Conservation (phyloP, 1,140 invertebrate species). For the Globodera ellingtonae region DNA sequence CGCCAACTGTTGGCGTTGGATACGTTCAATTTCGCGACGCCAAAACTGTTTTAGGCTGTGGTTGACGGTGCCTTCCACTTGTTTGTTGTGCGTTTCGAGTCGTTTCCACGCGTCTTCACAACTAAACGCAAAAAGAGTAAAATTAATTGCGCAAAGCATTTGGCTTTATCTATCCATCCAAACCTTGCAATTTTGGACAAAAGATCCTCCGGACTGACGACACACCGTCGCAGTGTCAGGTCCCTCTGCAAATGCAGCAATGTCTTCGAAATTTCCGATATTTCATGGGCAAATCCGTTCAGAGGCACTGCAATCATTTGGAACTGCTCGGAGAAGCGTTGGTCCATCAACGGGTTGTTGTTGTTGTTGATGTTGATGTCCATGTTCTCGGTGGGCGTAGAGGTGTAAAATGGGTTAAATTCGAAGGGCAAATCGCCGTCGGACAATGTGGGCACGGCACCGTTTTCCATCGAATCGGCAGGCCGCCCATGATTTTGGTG, state of each 20-base stretch:
- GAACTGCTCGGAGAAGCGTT: conserved; percentile 52
- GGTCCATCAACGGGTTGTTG: background rate
- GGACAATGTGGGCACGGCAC: background rate
- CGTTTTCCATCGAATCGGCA: background rate
- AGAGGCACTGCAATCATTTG: conserved; percentile 56
- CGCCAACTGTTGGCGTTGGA: conserved; percentile 50
- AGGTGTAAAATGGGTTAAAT: conserved; percentile 20
- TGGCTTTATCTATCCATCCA: conserved; percentile 26
- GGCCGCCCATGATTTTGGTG: too few species aligned
- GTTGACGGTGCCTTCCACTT: conserved; percentile 38
- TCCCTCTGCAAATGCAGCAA: conserved; percentile 61
- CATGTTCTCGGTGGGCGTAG: background rate
- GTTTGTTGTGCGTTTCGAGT: conserved; percentile 50
- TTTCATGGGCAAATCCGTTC: conserved; percentile 45
- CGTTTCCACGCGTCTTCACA: conserved; percentile 37
- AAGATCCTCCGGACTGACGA: conserved; percentile 51
- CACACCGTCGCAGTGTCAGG: conserved; percentile 55
- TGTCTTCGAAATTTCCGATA: conserved; percentile 44
- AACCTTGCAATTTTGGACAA: conserved; percentile 47
- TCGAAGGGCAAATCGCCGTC: conserved; percentile 9
- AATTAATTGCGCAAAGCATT: conserved; percentile 5
- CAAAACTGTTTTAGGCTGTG: conserved; percentile 53
- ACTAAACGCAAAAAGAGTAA: conserved; percentile 18
- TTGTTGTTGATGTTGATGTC: background rate
- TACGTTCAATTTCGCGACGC: conserved; percentile 33